phyloP scores from a whole-genome alignment of 2,113 vertebrate genomes.

The Myiagra hebetior region DNA sequence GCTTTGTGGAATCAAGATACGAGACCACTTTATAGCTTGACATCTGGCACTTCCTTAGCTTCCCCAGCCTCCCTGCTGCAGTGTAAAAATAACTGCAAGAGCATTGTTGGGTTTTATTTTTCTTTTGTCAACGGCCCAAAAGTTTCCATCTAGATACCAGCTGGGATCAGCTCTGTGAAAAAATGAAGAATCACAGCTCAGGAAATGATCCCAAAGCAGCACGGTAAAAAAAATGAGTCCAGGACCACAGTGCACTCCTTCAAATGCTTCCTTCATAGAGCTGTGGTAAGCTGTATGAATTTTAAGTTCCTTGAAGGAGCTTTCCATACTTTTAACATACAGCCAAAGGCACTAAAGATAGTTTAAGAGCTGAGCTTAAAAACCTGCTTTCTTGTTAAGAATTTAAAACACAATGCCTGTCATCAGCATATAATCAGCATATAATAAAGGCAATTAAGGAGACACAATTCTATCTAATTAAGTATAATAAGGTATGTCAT shows the following conservation, averaged over 20 bases:
- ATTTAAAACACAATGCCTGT: background rate
- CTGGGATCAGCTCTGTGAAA: background rate
- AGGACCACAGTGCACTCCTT: background rate
- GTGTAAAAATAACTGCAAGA: background rate
- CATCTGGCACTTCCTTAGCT: background rate
- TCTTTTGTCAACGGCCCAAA: background rate
- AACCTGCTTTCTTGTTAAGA: background rate
- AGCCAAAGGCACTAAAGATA: background rate
- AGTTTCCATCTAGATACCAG: background rate
- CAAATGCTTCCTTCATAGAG: background rate
- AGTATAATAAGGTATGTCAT: background rate
- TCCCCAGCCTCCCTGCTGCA: background rate
- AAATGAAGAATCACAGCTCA: background rate
- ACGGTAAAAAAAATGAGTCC: background rate
- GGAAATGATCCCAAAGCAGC: background rate
- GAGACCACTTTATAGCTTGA: background rate
- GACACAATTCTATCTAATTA: background rate
- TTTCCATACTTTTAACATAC: background rate
- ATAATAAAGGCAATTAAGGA: conserved; percentile 4
- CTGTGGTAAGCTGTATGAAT: background rate
- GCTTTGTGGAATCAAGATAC: background rate
- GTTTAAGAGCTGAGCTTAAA: background rate
- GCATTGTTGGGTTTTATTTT: background rate
- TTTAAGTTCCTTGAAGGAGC: background rate
- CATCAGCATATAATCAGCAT: background rate